Conservation (phyloP, 2,888 invertebrate species). For the Argynnis bischoffii region DNA sequence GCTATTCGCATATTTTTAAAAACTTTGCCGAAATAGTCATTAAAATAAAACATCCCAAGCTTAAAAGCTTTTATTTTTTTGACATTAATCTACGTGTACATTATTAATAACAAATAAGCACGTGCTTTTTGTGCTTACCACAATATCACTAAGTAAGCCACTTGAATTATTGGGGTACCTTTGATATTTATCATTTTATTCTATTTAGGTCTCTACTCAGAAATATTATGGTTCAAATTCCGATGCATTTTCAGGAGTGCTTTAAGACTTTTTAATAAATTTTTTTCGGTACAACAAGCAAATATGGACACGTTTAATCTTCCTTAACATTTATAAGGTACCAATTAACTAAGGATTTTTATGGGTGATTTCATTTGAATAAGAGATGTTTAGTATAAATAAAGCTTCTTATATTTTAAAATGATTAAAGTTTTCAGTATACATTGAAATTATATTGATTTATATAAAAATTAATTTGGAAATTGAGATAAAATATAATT, state of each 20-base stretch:
- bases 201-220: neutral
- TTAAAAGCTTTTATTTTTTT: neutral
- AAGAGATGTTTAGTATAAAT: slow-evolving; percentile 30
- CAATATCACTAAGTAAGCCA: slow-evolving; percentile 15
- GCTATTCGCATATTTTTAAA: too few species aligned
- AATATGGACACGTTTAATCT: slow-evolving; percentile 36
- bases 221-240: neutral
- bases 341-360: slow-evolving; percentile 58
- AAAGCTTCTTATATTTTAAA: neutral
- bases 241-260: neutral
- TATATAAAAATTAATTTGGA: too few species aligned
- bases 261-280: slow-evolving; percentile 1
- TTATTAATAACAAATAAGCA: slow-evolving; percentile 27
- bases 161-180: slow-evolving; percentile 11
- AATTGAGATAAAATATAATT: too few species aligned
- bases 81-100: slow-evolving; percentile 10
- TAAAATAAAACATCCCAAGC: neutral
- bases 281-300: slow-evolving; percentile 13
- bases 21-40: too few species aligned
- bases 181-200: neutral
- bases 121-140: slow-evolving; percentile 33
- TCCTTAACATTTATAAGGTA: slow-evolving; percentile 39
- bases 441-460: too few species aligned
- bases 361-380: slow-evolving; percentile 42
- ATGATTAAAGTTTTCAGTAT: neutral